Evolutionary conservation across 2,797 vertebrate genomes (phyloP), one percentile per base, ranked within the genome.

Genomic region (Urosaurus nigricauda): DNA sequence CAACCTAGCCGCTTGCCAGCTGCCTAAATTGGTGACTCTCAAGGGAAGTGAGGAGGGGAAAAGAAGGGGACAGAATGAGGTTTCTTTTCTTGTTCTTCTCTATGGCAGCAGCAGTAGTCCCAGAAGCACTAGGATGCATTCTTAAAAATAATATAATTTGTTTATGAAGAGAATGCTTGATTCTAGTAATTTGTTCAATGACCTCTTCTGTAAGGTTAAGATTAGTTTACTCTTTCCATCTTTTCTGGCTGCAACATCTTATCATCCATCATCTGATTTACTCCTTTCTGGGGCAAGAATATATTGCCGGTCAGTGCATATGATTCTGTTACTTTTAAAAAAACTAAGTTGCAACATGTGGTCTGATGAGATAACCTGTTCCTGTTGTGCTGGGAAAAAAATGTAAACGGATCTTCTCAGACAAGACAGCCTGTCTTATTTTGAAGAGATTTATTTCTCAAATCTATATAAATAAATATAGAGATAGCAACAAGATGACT

Each of bases 1-100:
- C 63, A 90, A 86, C 80, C 92, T 91, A 95, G 90, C 83, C 90
- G 87, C 92, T 93, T 92, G 86, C 93, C 93, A 89, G 94, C 89
- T 95, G 93, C 92, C 91, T 91, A 84, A 84, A 75, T 65, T 21
- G 35, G 83, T 24, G 74, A 92, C 58, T 91, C 89, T 88, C 79
- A 87, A 79, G 82, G 68, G 53, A n/a, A 83, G 84, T 47, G 37
- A 65, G 51, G 89, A 89, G 83, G 2, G 71, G 75, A 40, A 80
- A 43, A 68, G 37, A 84, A 19, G 40, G 5, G 12, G n/a, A 90
- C 32, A 84, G 75, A 43, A 70, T 89, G 82, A 70, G 89, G 4
- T 73, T 84, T 89, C 83, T 70, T 87, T 70, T 40, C 88, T 86
- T 79, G 83, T 24, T 74, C 26, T 37, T 75, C 75, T 68, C 65